phyloP scores from a whole-genome alignment of 2,888 invertebrate genomes.

The Athetis lepigone region DNA sequence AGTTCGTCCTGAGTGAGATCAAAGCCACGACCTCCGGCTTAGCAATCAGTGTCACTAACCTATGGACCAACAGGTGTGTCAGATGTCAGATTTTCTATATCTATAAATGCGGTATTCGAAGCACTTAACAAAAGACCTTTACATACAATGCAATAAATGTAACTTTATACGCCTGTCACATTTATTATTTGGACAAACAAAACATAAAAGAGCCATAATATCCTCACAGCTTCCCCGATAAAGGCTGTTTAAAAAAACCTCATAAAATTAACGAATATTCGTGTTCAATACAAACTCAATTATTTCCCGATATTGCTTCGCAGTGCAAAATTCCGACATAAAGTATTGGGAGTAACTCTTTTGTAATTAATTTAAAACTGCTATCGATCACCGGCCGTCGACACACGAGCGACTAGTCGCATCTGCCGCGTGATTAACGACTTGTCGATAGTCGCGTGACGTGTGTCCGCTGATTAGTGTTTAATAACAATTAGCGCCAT shows the following conservation, averaged over 20 bases:
- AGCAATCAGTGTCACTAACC: no score
- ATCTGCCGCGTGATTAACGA: slow-evolving; percentile 61
- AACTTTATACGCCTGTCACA: no score
- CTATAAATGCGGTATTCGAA: no score
- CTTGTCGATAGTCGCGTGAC: slow-evolving; percentile 30
- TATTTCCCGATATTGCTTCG: slow-evolving; percentile 32
- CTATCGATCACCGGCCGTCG: slow-evolving; percentile 47
- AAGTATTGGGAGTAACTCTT: slow-evolving; percentile 3
- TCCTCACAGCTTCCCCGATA: background rate
- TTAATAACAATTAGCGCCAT: slow-evolving; percentile 40
- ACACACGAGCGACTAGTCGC: slow-evolving; percentile 44
- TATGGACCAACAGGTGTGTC: no score
- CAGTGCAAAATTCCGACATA: slow-evolving; percentile 3
- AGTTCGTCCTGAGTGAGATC: no score
- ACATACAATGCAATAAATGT: no score
- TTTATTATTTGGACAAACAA: background rate
- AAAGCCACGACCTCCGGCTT: no score
- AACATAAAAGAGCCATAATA: no score
- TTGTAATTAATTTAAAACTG: slow-evolving; percentile 55
- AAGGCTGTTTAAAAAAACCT: background rate
- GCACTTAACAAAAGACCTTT: no score
- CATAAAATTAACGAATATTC: slow-evolving; percentile 8
- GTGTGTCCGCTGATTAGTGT: slow-evolving; percentile 37
- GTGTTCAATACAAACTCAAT: slow-evolving; percentile 26
- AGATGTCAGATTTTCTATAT: no score